Evolutionary conservation across 2,797 vertebrate species (phyloP), one percentile per base, ranked within the genome.

Genomic region (Hypotaenidia okinawae): DNA sequence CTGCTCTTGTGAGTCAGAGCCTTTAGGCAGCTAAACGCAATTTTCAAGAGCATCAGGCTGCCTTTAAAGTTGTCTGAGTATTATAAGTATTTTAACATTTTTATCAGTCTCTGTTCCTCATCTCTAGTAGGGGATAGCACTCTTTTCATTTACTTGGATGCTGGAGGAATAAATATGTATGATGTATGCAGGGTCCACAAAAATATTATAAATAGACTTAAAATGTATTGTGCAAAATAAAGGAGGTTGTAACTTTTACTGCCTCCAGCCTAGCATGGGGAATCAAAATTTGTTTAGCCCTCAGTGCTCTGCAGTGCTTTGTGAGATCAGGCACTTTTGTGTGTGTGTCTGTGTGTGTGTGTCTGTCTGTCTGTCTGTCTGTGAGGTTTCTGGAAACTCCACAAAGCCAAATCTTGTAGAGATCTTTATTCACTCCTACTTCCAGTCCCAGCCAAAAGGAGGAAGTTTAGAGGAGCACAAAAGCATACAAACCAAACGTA

Each of bases 41-140:
- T 96, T 94, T 94, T 89, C 70, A 89, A 62, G 78, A 93, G 16
- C 85, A 94, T 55, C 77, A 84, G 81, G 70, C 85, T 94, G 84
- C 67, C 86, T 95, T 92, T 87, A 92, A 94, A 77, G 74, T 92
- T 93, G 51, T 82, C 32, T 93, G 77, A 72, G 58, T 54, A 35
- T 84, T 45, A 13, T 70, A 83, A 92, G 92, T 77, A 74, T 82
- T 94, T 94, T 84, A 93, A 74, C 33, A 51, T 76, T 88, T 94
- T 91, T 93, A 77, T 87, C 61, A 72, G 55, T 63, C 27, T 69
- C 49, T 81, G 19, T 61, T 91, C 35, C 33, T 23, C 45, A 13
- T 52, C 57, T 93, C 30, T 91, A 85, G 88, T 32, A 82, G 54
- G 13, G 32, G 18, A 78, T 87, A 77, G 33, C 11, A 43, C 21